Evolutionary conservation across 2,888 invertebrate genomes (phyloP), one percentile per base, ranked within the genome.

Genomic region (Ectemnius continuus): DNA sequence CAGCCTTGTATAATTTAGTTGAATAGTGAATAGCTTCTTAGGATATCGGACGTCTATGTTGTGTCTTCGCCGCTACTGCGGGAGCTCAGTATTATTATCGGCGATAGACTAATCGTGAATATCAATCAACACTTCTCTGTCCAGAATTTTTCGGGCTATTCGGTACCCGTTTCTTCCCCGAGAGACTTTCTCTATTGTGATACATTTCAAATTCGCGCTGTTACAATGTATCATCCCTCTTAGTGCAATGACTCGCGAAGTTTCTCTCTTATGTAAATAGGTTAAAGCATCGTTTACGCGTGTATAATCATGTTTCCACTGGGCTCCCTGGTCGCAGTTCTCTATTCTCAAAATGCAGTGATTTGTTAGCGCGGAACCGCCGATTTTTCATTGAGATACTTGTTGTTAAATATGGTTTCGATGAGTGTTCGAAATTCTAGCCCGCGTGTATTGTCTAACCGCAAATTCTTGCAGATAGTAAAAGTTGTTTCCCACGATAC

Each of bases 181-280:
- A 36, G 6, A 36, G 36, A 8, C 36, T 8, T 36, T 8, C 6
- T 78, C 76, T 75, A 73, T 83, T 84, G 81, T 81, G 83, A 82
- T 81, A 83, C 70, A 64, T 73, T 76, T 76, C 75, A n/a, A 64
- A 62, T 71, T 69, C 28, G 36, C 36, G 67, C 52, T 65, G 52
- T 52, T 52, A 52, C 47, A 82, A 85, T 85, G 36, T 36, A 36
- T 36, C 36, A 36, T 36, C 36, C 8, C 73, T 81, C 52, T 16
- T 82, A 83, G 87, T 88, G 88, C 87, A 89, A 88, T 88, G 75
- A 82, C 70, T 76, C 73, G 66, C 64, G 63, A 78, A 70, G 4
- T 36, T 36, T 36, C 8, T 36, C 36, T 36, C 36, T 36, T 36
- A 11, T 36, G 36, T 36, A 36, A 8, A 36, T 36, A 36, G 36